A percentile compares a stretch with the other conserved stretches of the same genome.
Conservation (phyloP, 1,140 invertebrate species). For the Littorina saxatilis region DNA sequence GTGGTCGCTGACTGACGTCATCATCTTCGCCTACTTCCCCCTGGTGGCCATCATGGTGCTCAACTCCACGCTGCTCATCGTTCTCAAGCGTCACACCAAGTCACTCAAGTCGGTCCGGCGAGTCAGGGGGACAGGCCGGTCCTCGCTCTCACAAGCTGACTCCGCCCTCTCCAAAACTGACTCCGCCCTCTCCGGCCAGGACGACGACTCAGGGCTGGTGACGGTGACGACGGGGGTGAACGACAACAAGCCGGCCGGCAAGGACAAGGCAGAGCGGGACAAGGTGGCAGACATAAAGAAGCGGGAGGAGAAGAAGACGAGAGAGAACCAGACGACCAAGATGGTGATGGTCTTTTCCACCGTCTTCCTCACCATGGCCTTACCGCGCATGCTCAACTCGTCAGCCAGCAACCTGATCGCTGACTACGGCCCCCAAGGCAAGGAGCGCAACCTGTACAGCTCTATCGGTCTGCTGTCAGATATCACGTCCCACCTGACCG, state of each 20-base stretch:
- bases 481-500: slow-evolving; percentile 1
- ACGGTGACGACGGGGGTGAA: neutral
- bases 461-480: neutral
- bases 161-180: too few species aligned
- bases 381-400: slow-evolving; percentile 18
- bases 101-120: neutral
- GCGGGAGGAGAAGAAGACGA: neutral
- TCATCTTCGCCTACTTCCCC: slow-evolving; percentile 9
- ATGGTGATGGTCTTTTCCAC: slow-evolving; percentile 18
- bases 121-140: neutral
- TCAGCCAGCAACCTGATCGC: neutral
- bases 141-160: neutral
- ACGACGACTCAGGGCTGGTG: too few species aligned
- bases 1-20: neutral
- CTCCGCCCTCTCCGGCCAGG: too few species aligned
- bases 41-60: neutral
- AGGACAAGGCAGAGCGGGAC: too few species aligned
- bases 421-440: slow-evolving; percentile 8
- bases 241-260: too few species aligned
- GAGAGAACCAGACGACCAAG: neutral
- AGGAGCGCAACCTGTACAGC: neutral
- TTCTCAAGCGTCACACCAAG: neutral
- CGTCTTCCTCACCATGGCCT: neutral
- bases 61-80: slow-evolving; percentile 9
- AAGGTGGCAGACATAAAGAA: neutral